phyloP scores from a whole-genome alignment of 1,140 invertebrate genomes.

The Drosophila mayri region DNA sequence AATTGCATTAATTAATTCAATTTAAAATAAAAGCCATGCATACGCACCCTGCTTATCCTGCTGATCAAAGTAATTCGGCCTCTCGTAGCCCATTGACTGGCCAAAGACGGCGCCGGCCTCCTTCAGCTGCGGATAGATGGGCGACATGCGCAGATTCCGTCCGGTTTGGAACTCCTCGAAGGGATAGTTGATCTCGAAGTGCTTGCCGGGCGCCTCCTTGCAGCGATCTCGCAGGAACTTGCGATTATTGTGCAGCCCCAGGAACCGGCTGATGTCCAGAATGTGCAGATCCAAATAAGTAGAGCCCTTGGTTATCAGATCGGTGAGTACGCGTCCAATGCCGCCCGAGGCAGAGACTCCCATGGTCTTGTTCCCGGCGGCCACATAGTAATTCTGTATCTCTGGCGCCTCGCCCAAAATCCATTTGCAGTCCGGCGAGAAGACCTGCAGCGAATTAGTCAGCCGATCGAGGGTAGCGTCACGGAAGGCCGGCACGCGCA shows the following conservation, averaged over 20 bases:
- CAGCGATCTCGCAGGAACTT: constrained; percentile 97
- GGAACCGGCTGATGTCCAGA: constrained; percentile 96
- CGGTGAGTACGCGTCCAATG: constrained; percentile 95
- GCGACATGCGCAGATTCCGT: constrained; percentile 96
- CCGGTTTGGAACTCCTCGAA: constrained; percentile 94
- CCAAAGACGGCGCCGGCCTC: constrained; percentile 98
- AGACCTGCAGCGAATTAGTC: constrained; percentile 95
- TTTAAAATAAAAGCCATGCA: too few species aligned
- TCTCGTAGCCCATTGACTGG: constrained; percentile 99
- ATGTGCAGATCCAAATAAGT: constrained; percentile 95
- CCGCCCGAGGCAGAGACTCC: constrained; percentile 97
- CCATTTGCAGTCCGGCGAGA: constrained; percentile 97
- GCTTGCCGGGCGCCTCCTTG: constrained; percentile 96
- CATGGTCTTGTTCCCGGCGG: constrained; percentile 97
- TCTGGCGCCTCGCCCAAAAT: constrained; percentile 97
- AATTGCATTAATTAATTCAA: too few species aligned
- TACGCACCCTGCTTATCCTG: constrained; percentile 86
- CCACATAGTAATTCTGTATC: constrained; percentile 97
- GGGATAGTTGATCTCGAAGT: constrained; percentile 94
- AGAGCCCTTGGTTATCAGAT: constrained; percentile 94
- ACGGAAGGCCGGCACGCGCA: constrained; percentile 92
- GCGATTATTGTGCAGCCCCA: constrained; percentile 97
- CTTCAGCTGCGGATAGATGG: constrained; percentile 96
- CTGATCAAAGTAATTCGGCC: constrained; percentile 95
- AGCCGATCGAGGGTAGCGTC: constrained; percentile 91